Evolutionary conservation across 2,888 invertebrate genomes (phyloP).

Genomic region (Drosophila percnosoma): DNA sequence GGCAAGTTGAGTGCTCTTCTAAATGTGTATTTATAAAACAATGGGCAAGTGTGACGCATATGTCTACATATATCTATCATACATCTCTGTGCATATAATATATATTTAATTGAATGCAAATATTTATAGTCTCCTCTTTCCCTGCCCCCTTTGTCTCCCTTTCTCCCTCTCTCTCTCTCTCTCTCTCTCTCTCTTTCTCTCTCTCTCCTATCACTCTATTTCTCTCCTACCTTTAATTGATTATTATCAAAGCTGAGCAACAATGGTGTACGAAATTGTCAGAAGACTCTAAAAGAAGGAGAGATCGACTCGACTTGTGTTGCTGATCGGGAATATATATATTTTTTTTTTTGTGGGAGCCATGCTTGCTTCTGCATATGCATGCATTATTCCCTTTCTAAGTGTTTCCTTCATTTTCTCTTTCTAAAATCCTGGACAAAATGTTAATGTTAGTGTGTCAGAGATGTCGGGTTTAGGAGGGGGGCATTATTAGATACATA

Average conservation of each 20-base stretch:
- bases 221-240: neutral
- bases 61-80: neutral
- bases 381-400: neutral
- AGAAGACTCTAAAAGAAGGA: neutral
- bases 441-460: neutral
- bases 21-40: slow-evolving; percentile 2
- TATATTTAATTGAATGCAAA: neutral
- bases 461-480: neutral
- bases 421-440: neutral
- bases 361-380: neutral
- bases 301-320: neutral
- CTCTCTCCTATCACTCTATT: neutral
- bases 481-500: neutral
- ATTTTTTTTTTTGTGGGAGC: neutral
- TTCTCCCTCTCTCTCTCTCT: neutral
- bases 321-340: neutral
- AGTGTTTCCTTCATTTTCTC: neutral
- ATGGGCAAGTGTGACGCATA: neutral
- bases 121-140: neutral
- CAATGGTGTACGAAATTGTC: neutral
- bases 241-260: neutral
- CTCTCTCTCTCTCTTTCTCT: neutral
- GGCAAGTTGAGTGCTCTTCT: slow-evolving; percentile 7
- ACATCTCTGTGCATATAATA: neutral
- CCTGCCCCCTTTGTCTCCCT: neutral